A percentile compares a stretch with the other conserved stretches of the same genome.
Conservation (phyloP, 2,888 invertebrate genomes). For the Clivina fossor region DNA sequence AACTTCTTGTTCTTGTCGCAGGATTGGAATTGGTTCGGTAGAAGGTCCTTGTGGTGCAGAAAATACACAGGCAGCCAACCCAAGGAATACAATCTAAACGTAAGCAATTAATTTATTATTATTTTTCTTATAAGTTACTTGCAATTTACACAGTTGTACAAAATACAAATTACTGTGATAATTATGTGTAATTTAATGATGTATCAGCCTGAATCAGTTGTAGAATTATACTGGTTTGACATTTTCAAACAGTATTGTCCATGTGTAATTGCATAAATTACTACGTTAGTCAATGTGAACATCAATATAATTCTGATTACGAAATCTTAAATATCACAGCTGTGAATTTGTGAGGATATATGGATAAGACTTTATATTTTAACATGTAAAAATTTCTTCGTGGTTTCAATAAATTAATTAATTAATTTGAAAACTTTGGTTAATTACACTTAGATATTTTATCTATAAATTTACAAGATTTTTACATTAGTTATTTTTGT, state of each 20-base stretch:
- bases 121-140: not conserved
- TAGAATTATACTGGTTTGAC: not conserved
- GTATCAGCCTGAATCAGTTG: too few relatives aligned
- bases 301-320: not conserved
- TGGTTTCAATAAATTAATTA: too few relatives aligned
- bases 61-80: slow-evolving; percentile 39
- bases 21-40: slow-evolving; percentile 66
- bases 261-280: too few relatives aligned
- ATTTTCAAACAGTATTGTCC: not conserved
- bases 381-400: too few relatives aligned
- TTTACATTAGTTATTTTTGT: too few relatives aligned
- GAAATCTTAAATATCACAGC: not conserved
- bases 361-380: too few relatives aligned
- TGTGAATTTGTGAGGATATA: too few relatives aligned
- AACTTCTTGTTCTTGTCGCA: slow-evolving; percentile 67
- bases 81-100: slow-evolving; percentile 35
- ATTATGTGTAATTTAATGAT: too few relatives aligned
- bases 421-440: too few relatives aligned
- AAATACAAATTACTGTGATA: not conserved
- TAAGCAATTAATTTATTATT: not conserved
- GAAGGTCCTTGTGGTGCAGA: slow-evolving; percentile 50
- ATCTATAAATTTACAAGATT: too few relatives aligned
- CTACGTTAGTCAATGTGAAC: not conserved
- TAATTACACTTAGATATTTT: too few relatives aligned
- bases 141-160: not conserved